Conservation (phyloP, 2,113 vertebrate genomes). For the Beaufortia kweichowensis region DNA sequence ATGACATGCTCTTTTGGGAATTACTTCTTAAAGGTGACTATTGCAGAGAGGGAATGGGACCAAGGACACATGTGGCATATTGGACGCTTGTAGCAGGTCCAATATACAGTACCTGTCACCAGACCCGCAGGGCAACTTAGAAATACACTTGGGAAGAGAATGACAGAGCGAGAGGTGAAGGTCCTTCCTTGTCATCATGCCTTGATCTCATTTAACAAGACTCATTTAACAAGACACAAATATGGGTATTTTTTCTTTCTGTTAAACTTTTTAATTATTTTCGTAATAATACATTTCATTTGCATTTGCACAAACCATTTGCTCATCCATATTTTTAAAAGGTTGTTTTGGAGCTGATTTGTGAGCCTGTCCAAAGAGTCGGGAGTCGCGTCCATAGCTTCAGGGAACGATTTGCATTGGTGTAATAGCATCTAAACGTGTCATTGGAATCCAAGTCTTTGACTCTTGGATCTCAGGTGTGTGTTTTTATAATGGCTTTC, state of each 20-base stretch:
- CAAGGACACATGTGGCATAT: slow-evolving; percentile 4
- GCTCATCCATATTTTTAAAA: not conserved
- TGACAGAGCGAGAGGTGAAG: not conserved
- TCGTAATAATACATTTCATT: not conserved
- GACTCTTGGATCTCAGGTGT: not conserved
- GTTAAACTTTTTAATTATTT: not conserved
- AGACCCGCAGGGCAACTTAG: not conserved
- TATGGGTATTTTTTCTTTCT: not conserved
- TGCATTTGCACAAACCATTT: not conserved
- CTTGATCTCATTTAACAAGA: no score
- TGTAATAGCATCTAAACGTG: not conserved
- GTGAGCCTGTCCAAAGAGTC: not conserved
- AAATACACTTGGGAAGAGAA: not conserved
- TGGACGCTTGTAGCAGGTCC: slow-evolving; percentile 5
- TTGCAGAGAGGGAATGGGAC: not conserved
- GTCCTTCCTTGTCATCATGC: not conserved
- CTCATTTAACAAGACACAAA: no score
- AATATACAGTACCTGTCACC: slow-evolving; percentile 14
- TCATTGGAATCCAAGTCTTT: slow-evolving; percentile 2
- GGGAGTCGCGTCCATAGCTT: not conserved
- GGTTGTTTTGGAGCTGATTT: not conserved
- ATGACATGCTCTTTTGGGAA: slow-evolving; percentile 7
- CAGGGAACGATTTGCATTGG: slow-evolving; percentile 3
- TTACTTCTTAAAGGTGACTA: slow-evolving; percentile 24
- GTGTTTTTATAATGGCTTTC: not conserved